Evolutionary conservation across 2,113 vertebrate species (phyloP).

Genomic region (Epinephelus fuscoguttatus): DNA sequence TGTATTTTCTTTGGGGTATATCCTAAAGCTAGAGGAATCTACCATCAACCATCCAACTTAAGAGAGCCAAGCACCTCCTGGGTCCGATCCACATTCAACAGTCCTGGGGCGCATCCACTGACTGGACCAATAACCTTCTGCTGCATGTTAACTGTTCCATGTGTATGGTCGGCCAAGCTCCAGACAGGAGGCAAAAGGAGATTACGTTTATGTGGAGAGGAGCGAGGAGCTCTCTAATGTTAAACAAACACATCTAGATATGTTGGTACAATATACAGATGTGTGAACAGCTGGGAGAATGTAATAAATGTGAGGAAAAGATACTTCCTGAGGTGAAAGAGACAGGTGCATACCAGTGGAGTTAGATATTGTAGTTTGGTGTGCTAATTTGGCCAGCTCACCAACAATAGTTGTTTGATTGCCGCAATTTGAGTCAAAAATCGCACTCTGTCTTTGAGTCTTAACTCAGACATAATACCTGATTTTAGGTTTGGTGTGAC

Average conservation of each 20-base stretch:
- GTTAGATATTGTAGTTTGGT: neutral
- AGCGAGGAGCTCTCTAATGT: slow-evolving; percentile 14
- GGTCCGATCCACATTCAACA: slow-evolving; percentile 51
- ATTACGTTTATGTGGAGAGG: neutral
- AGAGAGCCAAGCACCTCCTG: slow-evolving; percentile 41
- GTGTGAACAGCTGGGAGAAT: neutral
- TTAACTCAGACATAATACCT: neutral
- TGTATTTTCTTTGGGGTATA: slow-evolving; percentile 60
- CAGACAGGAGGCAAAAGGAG: slow-evolving; percentile 16
- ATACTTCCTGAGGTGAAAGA: neutral
- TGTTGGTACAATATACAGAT: neutral
- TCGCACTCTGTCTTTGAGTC: too few species aligned
- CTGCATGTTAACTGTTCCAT: slow-evolving; percentile 35
- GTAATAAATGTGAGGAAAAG: neutral
- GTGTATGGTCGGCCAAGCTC: neutral
- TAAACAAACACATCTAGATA: slow-evolving; percentile 16
- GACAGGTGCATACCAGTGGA: neutral
- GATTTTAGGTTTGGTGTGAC: neutral
- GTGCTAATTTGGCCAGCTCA: too few species aligned
- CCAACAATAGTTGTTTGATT: too few species aligned
- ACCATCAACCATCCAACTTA: slow-evolving; percentile 34
- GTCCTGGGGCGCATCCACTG: slow-evolving; percentile 27
- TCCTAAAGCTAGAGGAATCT: slow-evolving; percentile 32
- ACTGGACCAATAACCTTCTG: slow-evolving; percentile 29
- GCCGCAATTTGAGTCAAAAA: too few species aligned